Evolutionary conservation across 2,113 vertebrate genomes (phyloP).

Genomic region (Pachycephala philippinensis): DNA sequence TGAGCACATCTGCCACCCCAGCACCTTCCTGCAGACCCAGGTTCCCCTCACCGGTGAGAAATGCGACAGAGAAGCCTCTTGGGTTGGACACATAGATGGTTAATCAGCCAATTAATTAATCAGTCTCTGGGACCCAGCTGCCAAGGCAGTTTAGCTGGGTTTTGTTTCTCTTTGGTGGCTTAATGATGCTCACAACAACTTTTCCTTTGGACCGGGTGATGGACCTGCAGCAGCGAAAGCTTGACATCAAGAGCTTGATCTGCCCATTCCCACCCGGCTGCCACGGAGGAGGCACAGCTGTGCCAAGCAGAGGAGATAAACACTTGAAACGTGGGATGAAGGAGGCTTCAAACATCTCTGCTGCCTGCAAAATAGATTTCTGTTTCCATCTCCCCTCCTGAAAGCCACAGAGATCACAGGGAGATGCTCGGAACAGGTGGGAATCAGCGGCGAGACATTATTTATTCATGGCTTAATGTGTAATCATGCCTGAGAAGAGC

Average conservation of each 20-base stretch:
- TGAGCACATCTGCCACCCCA: neutral
- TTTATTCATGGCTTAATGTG: neutral
- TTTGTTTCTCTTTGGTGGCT: neutral
- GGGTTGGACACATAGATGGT: rapidly evolving
- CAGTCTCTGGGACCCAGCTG: neutral
- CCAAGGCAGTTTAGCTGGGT: neutral
- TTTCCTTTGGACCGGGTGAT: neutral
- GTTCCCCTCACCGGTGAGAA: neutral
- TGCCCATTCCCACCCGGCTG: neutral
- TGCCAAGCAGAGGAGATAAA: neutral
- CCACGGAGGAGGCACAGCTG: neutral
- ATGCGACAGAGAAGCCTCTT: rapidly evolving
- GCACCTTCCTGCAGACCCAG: neutral
- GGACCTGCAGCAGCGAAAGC: neutral
- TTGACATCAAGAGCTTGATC: neutral
- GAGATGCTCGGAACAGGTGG: neutral
- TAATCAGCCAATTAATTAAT: neutral
- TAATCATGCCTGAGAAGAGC: neutral
- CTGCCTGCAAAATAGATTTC: neutral
- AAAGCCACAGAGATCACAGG: constrained; percentile 5
- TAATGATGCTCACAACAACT: neutral
- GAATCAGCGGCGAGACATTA: neutral
- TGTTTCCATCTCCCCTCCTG: neutral
- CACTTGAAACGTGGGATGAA: neutral
- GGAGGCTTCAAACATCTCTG: constrained; percentile 35